Base-by-base conservation (phyloP, 2,888 invertebrate species). In the Stratiomys singularior region DNA sequence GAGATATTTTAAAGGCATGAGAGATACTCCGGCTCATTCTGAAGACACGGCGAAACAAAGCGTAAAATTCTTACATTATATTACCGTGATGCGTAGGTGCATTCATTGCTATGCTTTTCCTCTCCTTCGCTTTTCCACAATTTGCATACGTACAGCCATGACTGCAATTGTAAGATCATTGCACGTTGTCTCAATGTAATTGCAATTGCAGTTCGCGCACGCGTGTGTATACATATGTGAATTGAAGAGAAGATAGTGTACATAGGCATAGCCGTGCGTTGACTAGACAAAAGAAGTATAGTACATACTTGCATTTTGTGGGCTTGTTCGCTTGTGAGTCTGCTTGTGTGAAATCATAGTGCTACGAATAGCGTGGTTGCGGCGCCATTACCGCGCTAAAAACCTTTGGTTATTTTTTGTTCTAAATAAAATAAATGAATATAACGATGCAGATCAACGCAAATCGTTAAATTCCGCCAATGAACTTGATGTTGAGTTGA, bases 401-500 rank as follows among this genome's bases (percentile, higher is more conserved):
- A 66, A 15, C 4, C 52, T 52, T 52, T 52, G 4, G n/a, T 69
- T 67, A 15, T 18, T 47, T 52, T 52, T 52, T 52, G 3, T 52
- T 52, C 3, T 52, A 52, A 52, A 52, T 13, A 52, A 18, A 18
- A 13, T 52, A 13, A 37, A 66, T n/a, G 37, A 37, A 37, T 37
- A 37, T 37, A 37, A 30, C 37, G 66, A 37, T 69, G 27, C 64
- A 64, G 46, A 69, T 69, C 69, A 69, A 46, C 47, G 69, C 47
- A 69, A 47, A 69, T 69, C 69, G 47, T 47, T 69, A 21, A 69
- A 69, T 69, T 69, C 69, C 47, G 69, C 69, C 69, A 69, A 69
- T 69, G 69, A 69, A 69, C 69, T 69, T 69, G 69, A 47, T 44
- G 69, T 46, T 69, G 69, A 5, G 27, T 7, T 25, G 23, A 21